Conservation (phyloP, 2,797 vertebrate species). For the Molossus alvarezi region DNA sequence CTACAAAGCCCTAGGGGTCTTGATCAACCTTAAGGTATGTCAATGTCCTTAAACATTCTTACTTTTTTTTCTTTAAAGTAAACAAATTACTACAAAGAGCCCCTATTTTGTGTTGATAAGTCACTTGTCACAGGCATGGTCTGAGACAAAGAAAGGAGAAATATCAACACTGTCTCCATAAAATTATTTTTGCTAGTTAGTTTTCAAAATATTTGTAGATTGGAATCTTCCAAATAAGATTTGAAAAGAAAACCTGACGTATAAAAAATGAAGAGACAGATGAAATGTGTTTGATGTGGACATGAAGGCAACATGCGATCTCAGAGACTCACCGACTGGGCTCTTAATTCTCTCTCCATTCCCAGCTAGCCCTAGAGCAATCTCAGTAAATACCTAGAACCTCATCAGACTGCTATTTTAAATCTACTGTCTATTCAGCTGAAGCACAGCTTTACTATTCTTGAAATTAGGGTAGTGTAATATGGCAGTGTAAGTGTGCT, state of each 20-base stretch:
- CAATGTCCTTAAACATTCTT: not conserved
- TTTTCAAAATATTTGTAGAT: conserved; percentile 47
- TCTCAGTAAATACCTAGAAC: not conserved
- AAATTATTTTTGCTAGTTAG: not conserved
- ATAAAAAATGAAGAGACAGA: not conserved
- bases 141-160: not conserved
- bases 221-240: not conserved
- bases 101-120: not conserved
- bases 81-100: not conserved
- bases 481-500: not conserved
- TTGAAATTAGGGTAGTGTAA: not conserved
- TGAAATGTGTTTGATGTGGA: not conserved
- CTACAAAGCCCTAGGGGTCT: not conserved
- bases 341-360: not conserved
- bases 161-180: not conserved
- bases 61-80: not conserved
- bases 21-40: not conserved
- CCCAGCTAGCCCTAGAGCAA: not conserved
- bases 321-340: not conserved
- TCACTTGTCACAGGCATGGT: not conserved
- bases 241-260: not conserved
- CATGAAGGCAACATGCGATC: not conserved
- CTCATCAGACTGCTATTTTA: not conserved
- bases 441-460: not conserved
- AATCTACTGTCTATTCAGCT: not conserved